Evolutionary conservation across 2,888 invertebrate genomes (phyloP).

Genomic region (Drosophila falleni): DNA sequence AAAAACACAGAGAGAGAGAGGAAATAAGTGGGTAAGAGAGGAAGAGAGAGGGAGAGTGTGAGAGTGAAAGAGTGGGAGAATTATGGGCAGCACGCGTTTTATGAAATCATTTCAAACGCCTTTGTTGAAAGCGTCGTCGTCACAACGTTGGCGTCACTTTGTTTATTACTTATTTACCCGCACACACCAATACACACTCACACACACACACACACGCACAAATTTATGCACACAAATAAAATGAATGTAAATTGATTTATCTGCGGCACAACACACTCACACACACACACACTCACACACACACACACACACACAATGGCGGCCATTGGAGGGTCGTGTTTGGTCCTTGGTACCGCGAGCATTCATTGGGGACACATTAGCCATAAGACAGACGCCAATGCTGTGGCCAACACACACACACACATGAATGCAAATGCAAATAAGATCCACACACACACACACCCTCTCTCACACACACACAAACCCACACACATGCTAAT

Average conservation of each 20-base stretch:
- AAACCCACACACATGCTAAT: constrained; percentile 63
- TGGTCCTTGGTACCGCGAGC: constrained; percentile 49
- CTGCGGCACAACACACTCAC: constrained; percentile 49
- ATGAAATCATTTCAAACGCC: constrained; percentile 70
- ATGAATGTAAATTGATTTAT: constrained; percentile 82
- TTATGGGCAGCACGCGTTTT: constrained; percentile 55
- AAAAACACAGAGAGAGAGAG: not conserved
- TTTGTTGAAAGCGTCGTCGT: constrained; percentile 42
- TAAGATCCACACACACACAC: constrained; percentile 36
- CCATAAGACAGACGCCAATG: constrained; percentile 61
- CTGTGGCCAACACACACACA: constrained; percentile 49
- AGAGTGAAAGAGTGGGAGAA: constrained; percentile 14
- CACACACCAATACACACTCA: constrained; percentile 24
- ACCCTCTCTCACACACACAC: constrained; percentile 31
- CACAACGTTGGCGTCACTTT: constrained; percentile 48
- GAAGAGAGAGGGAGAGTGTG: constrained; percentile 5
- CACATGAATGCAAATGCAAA: constrained; percentile 63
- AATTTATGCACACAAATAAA: constrained; percentile 80
- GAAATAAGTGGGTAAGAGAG: not conserved
- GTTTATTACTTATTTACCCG: constrained; percentile 56
- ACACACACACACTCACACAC: not conserved
- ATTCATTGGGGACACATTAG: constrained; percentile 84
- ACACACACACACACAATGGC: constrained; percentile 29
- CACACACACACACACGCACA: constrained; percentile 29
- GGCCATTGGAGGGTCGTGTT: constrained; percentile 54